Evolutionary conservation across 2,797 vertebrate species (phyloP), one percentile per base, ranked within the genome.

Genomic region (Thripadectes ignobilis): DNA sequence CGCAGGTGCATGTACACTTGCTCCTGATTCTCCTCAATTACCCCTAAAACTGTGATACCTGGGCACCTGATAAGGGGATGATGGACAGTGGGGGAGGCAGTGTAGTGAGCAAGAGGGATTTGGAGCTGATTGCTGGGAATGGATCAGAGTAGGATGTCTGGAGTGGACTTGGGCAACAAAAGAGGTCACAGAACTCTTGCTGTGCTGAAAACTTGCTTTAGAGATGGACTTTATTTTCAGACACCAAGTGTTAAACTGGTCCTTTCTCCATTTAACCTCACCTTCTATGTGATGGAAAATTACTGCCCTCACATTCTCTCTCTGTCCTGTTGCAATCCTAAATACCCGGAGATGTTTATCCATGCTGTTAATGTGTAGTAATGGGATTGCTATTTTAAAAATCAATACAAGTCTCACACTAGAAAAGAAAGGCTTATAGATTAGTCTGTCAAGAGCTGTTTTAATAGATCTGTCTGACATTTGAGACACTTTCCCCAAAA

Each of bases 371-470:
- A 96, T 97, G 96, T 96, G 93, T 93, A 88, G 93, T 97, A 97
- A 97, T 97, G 96, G 95, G 88, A 78, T 93, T 75, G 93, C 85
- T 94, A 93, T 96, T 95, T 96, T 88, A 92, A 94, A 97, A 97
- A 97, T 97, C 96, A 1, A 97, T 97, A 93, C 69, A 73, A 88
- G 86, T 90, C 92, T 94, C 92, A 96, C 94, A 58, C 89, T 83
- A 32, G 83, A 92, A 89, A 91, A 86, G 85, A 77, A 88, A 43
- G 62, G 58, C 62, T 95, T 89, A 91, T 88, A 65, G 90, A 96
- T 95, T 89, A 78, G 79, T 78, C 92, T 93, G 92, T 95, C 89
- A 91, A 92, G 89, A 94, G 58, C 89, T 93, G 93, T 95, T 91
- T 68, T 97, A 97, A 95, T 95, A 97, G 93, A 93, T 65, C 72